These are phyloP conservation scores for Copidosoma floridanum DNA, from an alignment of 1,140 invertebrate genomes.

Conservation along the genomic window DNA sequence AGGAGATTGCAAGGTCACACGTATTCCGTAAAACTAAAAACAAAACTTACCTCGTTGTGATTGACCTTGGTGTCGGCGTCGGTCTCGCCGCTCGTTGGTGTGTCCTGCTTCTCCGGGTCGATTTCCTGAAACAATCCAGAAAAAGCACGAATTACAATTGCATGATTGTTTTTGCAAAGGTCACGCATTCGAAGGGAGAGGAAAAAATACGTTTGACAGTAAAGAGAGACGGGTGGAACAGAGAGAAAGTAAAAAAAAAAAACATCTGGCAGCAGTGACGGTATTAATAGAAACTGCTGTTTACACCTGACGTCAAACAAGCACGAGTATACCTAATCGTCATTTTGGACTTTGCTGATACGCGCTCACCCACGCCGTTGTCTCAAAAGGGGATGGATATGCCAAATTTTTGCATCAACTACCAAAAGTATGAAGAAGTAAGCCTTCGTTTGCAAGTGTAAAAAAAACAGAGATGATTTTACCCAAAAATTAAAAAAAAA, in stretches of 20 bases:
- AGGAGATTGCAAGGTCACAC: neutral
- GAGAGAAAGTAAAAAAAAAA: neutral
- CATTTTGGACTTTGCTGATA: too few species aligned
- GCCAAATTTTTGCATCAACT: too few species aligned
- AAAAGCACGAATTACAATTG: neutral
- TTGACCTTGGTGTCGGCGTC: constrained; percentile 59
- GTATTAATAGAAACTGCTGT: constrained; percentile 21
- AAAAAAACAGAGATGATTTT: too few species aligned
- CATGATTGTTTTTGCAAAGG: neutral
- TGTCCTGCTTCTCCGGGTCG: constrained; percentile 62
- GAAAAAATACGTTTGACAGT: constrained; percentile 8
- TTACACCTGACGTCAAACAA: constrained; percentile 27
- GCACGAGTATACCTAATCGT: too few species aligned
- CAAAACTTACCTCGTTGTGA: constrained; percentile 58
- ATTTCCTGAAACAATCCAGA: constrained; percentile 58
- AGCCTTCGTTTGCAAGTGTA: too few species aligned
- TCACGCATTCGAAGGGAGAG: neutral
- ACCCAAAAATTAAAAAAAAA: too few species aligned
- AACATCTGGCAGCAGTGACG: neutral
- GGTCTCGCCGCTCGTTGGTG: constrained; percentile 53
- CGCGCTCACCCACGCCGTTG: too few species aligned
- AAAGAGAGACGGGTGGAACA: constrained; percentile 8
- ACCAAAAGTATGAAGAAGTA: too few species aligned
- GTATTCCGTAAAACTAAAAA: constrained; percentile 12
- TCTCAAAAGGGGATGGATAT: too few species aligned